phyloP scores from a whole-genome alignment of 2,888 invertebrate genomes.

The Allygus modestus region DNA sequence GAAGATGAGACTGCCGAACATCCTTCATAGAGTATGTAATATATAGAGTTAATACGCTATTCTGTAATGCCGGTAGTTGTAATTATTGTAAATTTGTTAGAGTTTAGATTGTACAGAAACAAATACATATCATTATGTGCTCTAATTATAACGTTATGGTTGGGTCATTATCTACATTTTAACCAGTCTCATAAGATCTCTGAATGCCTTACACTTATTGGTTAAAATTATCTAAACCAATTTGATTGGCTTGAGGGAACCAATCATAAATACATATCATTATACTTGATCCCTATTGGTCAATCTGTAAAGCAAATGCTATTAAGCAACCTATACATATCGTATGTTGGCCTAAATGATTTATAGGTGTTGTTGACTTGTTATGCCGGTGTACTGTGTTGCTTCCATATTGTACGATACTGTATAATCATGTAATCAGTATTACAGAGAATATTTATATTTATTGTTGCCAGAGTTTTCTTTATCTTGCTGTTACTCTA shows the following conservation, averaged over 20 bases:
- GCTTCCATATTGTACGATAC: slow-evolving; percentile 48
- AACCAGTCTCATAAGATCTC: slow-evolving; percentile 30
- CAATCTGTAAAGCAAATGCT: slow-evolving; percentile 56
- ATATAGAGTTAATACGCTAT: slow-evolving; percentile 50
- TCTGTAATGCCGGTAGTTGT: slow-evolving; percentile 35
- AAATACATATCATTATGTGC: slow-evolving; percentile 53
- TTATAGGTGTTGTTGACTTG: slow-evolving; percentile 58
- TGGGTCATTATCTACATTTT: neutral
- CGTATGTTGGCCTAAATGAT: slow-evolving; percentile 62
- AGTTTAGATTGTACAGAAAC: slow-evolving; percentile 57
- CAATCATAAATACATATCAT: slow-evolving; percentile 42
- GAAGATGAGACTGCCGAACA: slow-evolving; percentile 47
- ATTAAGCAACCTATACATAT: slow-evolving; percentile 60
- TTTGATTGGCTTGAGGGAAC: slow-evolving; percentile 50
- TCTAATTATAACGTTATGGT: slow-evolving; percentile 4
- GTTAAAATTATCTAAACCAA: slow-evolving; percentile 31
- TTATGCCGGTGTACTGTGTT: slow-evolving; percentile 49
- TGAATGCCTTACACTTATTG: slow-evolving; percentile 52
- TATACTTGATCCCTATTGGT: slow-evolving; percentile 60
- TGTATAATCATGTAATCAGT: slow-evolving; percentile 58
- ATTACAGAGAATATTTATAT: slow-evolving; percentile 54
- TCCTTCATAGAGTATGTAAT: slow-evolving; percentile 2
- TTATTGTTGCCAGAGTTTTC: slow-evolving; percentile 42
- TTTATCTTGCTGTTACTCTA: slow-evolving; percentile 38
- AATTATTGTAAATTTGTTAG: slow-evolving; percentile 57